Evolutionary conservation across 2,797 vertebrate species (phyloP), one percentile per base, ranked within the genome.

Genomic region (Tiaroga cobitis): DNA sequence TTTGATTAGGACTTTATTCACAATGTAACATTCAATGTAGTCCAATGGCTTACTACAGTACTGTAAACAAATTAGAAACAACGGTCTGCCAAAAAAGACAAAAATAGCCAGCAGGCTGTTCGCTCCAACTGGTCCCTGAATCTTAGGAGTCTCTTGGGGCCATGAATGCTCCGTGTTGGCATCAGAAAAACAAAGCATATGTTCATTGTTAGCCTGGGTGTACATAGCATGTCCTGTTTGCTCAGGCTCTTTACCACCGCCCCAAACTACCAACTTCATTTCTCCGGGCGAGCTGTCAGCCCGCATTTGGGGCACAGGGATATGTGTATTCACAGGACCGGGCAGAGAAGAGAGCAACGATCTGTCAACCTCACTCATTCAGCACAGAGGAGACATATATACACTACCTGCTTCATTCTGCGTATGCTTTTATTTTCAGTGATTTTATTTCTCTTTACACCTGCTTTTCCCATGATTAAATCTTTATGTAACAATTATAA

Each of bases 241-340:
- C 95, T 98, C 96, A 98, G 94, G 96, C 96, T 97, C 97, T 97
- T 92, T 95, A 96, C 96, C 93, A 94, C 97, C 96, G 96, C 95
- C 96, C 92, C 96, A 96, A 95, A 95, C 96, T 97, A 95, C 93
- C 96, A 97, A 97, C 96, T 97, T 97, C 96, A 94, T 98, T 97
- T 97, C 98, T 98, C 96, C 93, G 94, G 98, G 98, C 97, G 95
- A 99, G 96, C 97, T 99, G 98, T 99, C 98, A 99, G 97, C 96
- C 94, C 95, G 94, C 95, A 99, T 99, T 99, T 99, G 96, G 95
- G 96, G 94, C 96, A 94, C 88, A 92, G 91, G 96, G 96, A 95
- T 95, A 96, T 94, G 96, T 92, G 94, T 95, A 96, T 97, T 97
- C 95, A 96, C 95, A 94, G 96, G 95, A 94, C 95, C 89, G 95